Conservation (phyloP, 1,140 invertebrate genomes). For the Thaumatotibia leucotreta region DNA sequence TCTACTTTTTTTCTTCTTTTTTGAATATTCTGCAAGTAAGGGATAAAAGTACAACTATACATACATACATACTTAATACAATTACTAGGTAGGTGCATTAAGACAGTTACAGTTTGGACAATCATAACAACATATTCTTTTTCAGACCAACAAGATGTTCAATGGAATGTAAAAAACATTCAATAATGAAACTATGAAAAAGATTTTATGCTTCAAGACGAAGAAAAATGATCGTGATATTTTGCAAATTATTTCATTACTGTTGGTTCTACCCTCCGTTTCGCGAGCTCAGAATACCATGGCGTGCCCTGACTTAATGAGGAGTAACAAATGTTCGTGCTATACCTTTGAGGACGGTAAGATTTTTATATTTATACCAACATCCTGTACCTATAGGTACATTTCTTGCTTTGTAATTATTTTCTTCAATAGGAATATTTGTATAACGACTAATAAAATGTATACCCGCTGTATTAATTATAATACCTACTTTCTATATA, state of each 20-base stretch:
- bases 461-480: no score
- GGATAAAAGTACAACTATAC: no score
- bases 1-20: no score
- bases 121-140: constrained; percentile 26
- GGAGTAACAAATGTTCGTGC: constrained; percentile 66
- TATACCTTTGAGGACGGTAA: constrained; percentile 67
- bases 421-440: neutral
- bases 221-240: constrained; percentile 51
- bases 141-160: constrained; percentile 38
- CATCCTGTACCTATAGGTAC: neutral
- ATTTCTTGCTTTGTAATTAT: neutral
- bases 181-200: constrained; percentile 71
- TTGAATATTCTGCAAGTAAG: no score
- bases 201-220: constrained; percentile 49
- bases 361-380: constrained; percentile 17
- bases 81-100: no score
- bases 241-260: constrained; percentile 62
- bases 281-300: constrained; percentile 70
- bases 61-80: no score
- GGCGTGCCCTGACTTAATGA: constrained; percentile 57
- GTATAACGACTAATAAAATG: neutral
- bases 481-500: no score
- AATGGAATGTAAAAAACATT: constrained; percentile 44
- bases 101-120: no score
- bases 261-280: constrained; percentile 60